phyloP scores from a whole-genome alignment of 2,797 vertebrate genomes.

The Meriones psammophilus region DNA sequence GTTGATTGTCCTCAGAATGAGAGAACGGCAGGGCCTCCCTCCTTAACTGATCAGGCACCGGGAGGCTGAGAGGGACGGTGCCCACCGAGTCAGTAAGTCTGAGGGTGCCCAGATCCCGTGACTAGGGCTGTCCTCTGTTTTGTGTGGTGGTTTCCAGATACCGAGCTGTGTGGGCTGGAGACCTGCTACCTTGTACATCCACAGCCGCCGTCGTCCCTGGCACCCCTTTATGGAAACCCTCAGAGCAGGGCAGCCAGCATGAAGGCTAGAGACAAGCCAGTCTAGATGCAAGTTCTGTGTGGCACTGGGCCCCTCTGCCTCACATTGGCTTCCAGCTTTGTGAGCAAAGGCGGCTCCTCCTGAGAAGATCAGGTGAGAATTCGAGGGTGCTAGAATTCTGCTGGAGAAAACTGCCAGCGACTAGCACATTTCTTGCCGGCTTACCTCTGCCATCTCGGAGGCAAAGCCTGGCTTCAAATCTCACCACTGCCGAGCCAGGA shows the following conservation, averaged over 20 bases:
- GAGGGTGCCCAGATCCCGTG: neutral
- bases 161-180: neutral
- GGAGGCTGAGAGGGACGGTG: neutral
- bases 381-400: neutral
- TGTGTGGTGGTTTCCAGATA: neutral
- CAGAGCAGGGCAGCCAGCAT: neutral
- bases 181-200: neutral
- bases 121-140: neutral
- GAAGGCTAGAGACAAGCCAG: neutral
- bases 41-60: too few species aligned
- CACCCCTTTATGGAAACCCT: neutral
- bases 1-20: neutral
- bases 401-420: neutral
- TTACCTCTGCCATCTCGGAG: neutral
- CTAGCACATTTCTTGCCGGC: neutral
- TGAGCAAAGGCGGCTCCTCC: neutral
- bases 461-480: neutral
- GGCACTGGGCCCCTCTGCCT: neutral
- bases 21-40: neutral
- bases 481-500: neutral
- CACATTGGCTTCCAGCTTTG: neutral
- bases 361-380: neutral
- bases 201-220: neutral
- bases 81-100: neutral
- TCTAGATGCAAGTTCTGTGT: neutral